Evolutionary conservation across 2,888 invertebrate species (phyloP).

Genomic region (Diloba caeruleocephala): DNA sequence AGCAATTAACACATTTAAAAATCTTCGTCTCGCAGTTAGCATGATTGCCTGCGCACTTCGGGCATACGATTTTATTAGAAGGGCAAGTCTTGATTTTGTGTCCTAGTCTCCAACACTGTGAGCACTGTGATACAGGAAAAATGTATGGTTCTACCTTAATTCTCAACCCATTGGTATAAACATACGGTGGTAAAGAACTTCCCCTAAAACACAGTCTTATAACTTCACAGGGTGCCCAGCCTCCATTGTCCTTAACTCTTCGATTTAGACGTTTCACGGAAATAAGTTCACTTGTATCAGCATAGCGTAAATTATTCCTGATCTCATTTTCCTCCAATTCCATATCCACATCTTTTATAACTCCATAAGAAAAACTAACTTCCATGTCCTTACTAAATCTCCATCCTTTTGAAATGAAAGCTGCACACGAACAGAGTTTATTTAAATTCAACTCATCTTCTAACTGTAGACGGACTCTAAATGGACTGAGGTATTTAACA

Average conservation of each 20-base stretch:
- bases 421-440: too few species aligned
- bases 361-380: too few species aligned
- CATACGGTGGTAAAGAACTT: background rate
- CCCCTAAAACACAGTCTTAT: background rate
- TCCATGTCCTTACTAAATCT: too few species aligned
- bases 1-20: conserved; percentile 4
- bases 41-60: conserved; percentile 1
- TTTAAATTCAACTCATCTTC: too few species aligned
- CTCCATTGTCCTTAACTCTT: background rate
- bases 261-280: background rate
- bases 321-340: too few species aligned
- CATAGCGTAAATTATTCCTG: too few species aligned
- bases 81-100: background rate
- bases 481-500: too few species aligned
- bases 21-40: background rate
- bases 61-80: background rate
- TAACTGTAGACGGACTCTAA: too few species aligned
- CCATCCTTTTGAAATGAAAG: too few species aligned
- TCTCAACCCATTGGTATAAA: background rate
- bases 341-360: too few species aligned
- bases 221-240: too few species aligned
- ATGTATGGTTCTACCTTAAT: background rate
- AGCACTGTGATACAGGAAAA: background rate
- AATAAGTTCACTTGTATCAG: too few species aligned
- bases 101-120: conserved; percentile 2